phyloP scores from a whole-genome alignment of 1,140 invertebrate genomes.

The Procambarus clarkii region DNA sequence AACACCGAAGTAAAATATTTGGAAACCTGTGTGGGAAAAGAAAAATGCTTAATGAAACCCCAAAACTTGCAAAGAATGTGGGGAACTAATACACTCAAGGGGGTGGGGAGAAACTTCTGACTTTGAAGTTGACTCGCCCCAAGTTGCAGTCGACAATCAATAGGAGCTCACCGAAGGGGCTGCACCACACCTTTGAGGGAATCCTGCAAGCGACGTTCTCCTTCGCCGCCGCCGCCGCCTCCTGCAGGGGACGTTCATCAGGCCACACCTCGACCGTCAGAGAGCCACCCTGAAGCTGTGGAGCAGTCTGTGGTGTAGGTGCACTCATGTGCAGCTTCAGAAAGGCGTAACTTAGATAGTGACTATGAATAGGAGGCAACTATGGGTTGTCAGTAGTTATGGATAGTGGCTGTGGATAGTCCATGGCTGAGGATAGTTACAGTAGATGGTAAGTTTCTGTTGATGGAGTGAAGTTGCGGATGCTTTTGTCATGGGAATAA shows the following conservation, averaged over 20 bases:
- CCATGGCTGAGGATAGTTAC: too few relatives aligned
- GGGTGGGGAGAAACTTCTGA: conserved; percentile 30
- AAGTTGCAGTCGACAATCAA: conserved; percentile 56
- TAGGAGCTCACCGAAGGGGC: conserved; percentile 7
- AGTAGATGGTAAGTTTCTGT: too few relatives aligned
- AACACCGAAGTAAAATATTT: conserved; percentile 61
- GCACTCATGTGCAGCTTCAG: too few relatives aligned
- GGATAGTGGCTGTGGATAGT: too few relatives aligned
- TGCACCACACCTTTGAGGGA: conserved; percentile 31
- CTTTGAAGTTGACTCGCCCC: conserved; percentile 45
- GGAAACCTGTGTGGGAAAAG: conserved; percentile 47
- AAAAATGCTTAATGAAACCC: conserved; percentile 63
- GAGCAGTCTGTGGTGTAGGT: too few relatives aligned
- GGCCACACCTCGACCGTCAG: too few relatives aligned
- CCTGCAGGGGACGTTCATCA: neutral
- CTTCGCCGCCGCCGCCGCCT: neutral
- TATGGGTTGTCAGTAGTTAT: too few relatives aligned
- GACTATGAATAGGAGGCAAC: too few relatives aligned
- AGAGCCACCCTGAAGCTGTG: too few relatives aligned
- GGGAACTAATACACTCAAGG: conserved; percentile 59
- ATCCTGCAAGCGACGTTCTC: conserved; percentile 25
- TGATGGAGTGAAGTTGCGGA: too few relatives aligned
- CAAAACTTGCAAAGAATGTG: conserved; percentile 62
- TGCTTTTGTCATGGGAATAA: too few relatives aligned
- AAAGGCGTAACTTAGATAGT: too few relatives aligned